Base-by-base conservation (phyloP, 2,113 vertebrate species). In the Eira barbara region DNA sequence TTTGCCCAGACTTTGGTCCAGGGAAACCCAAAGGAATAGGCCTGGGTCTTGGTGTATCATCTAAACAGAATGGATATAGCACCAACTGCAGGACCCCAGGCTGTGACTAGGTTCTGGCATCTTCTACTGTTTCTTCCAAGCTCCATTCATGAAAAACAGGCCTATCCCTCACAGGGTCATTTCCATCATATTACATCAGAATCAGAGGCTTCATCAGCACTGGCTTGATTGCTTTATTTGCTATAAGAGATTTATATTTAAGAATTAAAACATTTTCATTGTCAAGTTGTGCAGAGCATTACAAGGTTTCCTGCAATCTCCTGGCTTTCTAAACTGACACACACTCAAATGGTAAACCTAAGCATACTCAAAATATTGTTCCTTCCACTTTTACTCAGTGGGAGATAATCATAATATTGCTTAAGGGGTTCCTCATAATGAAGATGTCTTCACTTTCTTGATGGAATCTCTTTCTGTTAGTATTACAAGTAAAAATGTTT, bases 1-100 rank as follows among this genome's bases (percentile, higher is more conserved):
- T 97, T 79, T 93, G 96, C 95, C 92, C 97, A 88, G 73, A 85
- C 47, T 88, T 45, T 96, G 69, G 59, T 93, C 88, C 59, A 45
- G 79, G 15, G 47, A 96, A 91, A 97, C 90, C 18, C 13, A 4
- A 86, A 73, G 71, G 47, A 82, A 71, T 5, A 3, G 9, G 39
- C 63, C 3, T 90, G 49, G 87, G 76, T 71, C 34, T 95, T 49
- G 12, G 57, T 61, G 25, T 42, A 47, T 71, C 42, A 84, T 94
- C 65, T 52, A 39, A 69, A 89, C 55, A 90, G 92, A 93, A 49
- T 57, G 78, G 27, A 31, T 6, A 2, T 25, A 85, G n/a, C 65
- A 61, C 36, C 49, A 13, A 18, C 17, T 49, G n/a, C 57, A 73
- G 4, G 27, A n/a, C 55, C 29, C 52, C 65, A 23, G 86, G 36